Evolutionary conservation across 1,140 invertebrate species (phyloP).

Genomic region (Chrysomallon squamiferum): DNA sequence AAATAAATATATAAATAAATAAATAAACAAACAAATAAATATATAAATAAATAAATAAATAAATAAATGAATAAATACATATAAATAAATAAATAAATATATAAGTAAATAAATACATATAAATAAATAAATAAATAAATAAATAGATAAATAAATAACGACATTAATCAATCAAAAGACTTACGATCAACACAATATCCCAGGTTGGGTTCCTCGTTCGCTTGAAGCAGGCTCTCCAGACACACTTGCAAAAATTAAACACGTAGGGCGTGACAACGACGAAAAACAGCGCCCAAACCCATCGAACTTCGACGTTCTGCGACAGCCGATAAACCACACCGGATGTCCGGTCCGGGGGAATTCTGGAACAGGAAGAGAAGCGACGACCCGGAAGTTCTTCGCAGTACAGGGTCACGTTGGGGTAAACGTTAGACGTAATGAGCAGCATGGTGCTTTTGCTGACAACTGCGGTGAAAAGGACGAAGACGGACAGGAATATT

Average conservation of each 20-base stretch:
- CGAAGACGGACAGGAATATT: slow-evolving; percentile 43
- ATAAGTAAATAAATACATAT: too few relatives aligned
- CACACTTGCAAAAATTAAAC: slow-evolving; percentile 43
- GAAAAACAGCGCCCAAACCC: slow-evolving; percentile 53
- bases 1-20: too few relatives aligned
- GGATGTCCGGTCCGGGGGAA: slow-evolving; percentile 27
- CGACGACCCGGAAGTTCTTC: slow-evolving; percentile 19
- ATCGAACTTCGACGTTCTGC: slow-evolving; percentile 41
- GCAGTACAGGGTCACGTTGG: slow-evolving; percentile 48
- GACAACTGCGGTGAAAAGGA: slow-evolving; percentile 41
- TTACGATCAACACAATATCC: slow-evolving; percentile 37
- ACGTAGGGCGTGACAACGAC: slow-evolving; percentile 43
- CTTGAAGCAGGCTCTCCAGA: slow-evolving; percentile 54
- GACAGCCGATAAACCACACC: slow-evolving; percentile 30
- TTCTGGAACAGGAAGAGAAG: slow-evolving; percentile 33
- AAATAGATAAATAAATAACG: too few relatives aligned
- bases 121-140: too few relatives aligned
- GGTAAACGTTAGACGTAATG: slow-evolving; percentile 53
- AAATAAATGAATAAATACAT: too few relatives aligned
- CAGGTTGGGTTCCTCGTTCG: slow-evolving; percentile 40
- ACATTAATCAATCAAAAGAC: too few relatives aligned
- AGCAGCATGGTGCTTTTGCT: slow-evolving; percentile 53
- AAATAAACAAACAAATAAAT: too few relatives aligned
- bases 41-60: too few relatives aligned
- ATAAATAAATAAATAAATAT: too few relatives aligned